A percentile compares a stretch with the other conserved stretches of the same genome.
Conservation (phyloP, 2,888 invertebrate species). For the Heliconius charithonia region DNA sequence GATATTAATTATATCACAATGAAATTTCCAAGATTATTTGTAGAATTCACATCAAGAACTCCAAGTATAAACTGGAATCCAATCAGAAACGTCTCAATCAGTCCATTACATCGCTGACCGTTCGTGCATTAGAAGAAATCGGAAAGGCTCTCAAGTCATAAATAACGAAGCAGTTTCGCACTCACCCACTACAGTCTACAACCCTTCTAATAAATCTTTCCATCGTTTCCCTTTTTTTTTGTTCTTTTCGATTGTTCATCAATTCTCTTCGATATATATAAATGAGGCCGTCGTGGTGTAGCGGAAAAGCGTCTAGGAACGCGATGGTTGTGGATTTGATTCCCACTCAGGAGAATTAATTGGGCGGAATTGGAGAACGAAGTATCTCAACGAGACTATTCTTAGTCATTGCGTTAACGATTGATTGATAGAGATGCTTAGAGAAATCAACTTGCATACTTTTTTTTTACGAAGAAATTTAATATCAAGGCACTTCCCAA, state of each 20-base stretch:
- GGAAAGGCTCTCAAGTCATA: constrained; percentile 34
- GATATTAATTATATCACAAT: not conserved
- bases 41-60: constrained; percentile 7
- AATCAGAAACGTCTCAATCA: constrained; percentile 15
- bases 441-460: too few species aligned
- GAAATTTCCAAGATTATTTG: not conserved
- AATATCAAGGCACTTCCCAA: too few species aligned
- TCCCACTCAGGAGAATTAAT: not conserved
- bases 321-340: not conserved
- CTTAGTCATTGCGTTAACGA: too few species aligned
- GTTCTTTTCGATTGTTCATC: constrained; percentile 23
- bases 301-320: too few species aligned
- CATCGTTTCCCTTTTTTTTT: constrained; percentile 31
- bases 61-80: not conserved
- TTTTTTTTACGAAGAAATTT: too few species aligned
- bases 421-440: too few species aligned
- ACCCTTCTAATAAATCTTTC: constrained; percentile 41
- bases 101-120: constrained; percentile 29
- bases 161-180: constrained; percentile 43
- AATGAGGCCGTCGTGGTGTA: not conserved
- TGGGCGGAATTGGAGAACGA: too few species aligned
- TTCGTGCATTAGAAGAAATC: constrained; percentile 38
- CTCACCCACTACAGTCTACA: constrained; percentile 30
- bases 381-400: too few species aligned
- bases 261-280: not conserved